Conservation (phyloP, 2,888 invertebrate species). For the Cloeon dipterum region DNA sequence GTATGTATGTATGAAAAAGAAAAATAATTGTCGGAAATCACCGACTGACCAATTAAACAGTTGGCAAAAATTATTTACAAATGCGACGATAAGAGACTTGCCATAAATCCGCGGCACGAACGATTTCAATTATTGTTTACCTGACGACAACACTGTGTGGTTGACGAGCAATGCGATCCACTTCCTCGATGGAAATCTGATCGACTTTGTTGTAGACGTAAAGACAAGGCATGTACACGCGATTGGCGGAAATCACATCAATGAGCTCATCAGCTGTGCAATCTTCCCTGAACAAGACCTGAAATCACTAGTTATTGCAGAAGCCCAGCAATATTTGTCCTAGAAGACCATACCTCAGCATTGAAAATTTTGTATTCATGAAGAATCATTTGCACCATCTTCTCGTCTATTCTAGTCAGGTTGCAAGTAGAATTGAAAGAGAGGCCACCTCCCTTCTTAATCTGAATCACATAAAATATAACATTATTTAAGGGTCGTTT, state of each 20-base stretch:
- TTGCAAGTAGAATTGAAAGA: conserved; percentile 93
- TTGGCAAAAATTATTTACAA: background rate
- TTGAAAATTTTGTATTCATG: conserved; percentile 98
- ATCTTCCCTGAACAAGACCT: conserved; percentile 86
- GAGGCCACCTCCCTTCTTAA: conserved; percentile 88
- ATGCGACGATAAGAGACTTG: no score
- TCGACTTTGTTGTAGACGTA: conserved; percentile 99
- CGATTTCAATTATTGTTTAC: no score
- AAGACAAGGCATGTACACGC: conserved; percentile 88
- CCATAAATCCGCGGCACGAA: background rate
- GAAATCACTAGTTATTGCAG: conserved; percentile 9
- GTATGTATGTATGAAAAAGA: no score
- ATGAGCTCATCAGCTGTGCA: conserved; percentile 90
- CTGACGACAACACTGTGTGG: conserved; percentile 80
- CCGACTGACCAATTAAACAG: background rate
- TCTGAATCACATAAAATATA: conserved; percentile 21
- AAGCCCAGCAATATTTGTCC: background rate
- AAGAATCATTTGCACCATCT: conserved; percentile 90
- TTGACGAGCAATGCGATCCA: conserved; percentile 76
- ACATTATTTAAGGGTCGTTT: no score
- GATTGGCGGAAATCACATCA: conserved; percentile 89
- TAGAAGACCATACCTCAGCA: conserved; percentile 38
- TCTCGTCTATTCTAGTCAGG: conserved; percentile 82
- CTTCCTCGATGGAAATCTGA: conserved; percentile 97
- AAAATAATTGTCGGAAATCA: no score